phyloP scores from a whole-genome alignment of 2,888 invertebrate genomes.

The Pyrgus malvae region DNA sequence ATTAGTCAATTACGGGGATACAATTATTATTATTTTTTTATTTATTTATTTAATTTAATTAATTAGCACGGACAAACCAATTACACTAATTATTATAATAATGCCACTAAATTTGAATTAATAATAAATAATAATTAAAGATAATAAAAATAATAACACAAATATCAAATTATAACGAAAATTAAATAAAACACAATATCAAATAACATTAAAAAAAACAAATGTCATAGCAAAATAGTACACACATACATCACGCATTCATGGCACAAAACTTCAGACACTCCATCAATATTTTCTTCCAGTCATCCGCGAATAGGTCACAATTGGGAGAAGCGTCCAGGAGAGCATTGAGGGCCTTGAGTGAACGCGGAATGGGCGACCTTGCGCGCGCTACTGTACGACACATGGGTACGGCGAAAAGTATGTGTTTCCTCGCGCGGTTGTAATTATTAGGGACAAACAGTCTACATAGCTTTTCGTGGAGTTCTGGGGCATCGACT shows the following conservation, averaged over 20 bases:
- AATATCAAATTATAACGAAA: no score
- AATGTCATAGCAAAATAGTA: not conserved
- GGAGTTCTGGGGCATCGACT: not conserved
- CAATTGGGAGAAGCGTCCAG: not conserved
- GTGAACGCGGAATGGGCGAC: constrained; percentile 9
- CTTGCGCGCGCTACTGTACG: not conserved
- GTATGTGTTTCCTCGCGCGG: not conserved
- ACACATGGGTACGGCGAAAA: not conserved
- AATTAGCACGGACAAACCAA: no score
- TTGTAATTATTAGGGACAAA: not conserved
- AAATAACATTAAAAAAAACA: not conserved
- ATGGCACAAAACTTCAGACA: not conserved
- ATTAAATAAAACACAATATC: no score
- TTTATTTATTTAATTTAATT: no score
- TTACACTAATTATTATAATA: no score
- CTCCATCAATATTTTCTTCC: not conserved
- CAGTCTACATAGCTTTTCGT: not conserved
- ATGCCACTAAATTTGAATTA: no score
- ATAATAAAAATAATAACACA: not conserved
- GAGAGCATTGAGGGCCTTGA: constrained; percentile 5
- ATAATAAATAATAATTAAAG: no score
- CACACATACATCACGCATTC: not conserved
- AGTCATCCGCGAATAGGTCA: not conserved
- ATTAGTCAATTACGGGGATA: no score
- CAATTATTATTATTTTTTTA: no score